Conservation (phyloP, 2,797 vertebrate genomes). For the Sylvilagus floridanus region DNA sequence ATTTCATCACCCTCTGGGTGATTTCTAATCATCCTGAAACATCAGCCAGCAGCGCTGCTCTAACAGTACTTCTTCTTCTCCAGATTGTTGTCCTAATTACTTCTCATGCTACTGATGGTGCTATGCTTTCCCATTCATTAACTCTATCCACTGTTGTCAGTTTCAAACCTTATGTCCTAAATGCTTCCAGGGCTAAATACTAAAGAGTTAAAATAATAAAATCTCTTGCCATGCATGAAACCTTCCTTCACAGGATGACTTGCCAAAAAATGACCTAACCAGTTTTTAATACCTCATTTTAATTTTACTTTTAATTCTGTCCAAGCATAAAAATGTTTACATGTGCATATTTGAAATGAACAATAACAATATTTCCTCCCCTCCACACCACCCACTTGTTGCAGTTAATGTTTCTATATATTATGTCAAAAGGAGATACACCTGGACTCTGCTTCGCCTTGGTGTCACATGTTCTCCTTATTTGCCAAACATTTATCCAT, state of each 20-base stretch:
- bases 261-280: conserved; percentile 65
- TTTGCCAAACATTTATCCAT: conserved; percentile 63
- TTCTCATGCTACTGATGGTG: background rate
- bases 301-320: conserved; percentile 70
- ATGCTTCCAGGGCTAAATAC: conserved; percentile 51
- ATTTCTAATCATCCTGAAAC: background rate
- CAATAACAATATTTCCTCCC: conserved; percentile 10
- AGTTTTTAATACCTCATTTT: conserved; percentile 66
- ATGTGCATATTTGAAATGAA: conserved; percentile 46
- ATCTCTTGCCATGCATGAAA: conserved; percentile 51
- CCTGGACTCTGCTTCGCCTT: conserved; percentile 28
- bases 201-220: conserved; percentile 73
- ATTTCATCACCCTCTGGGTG: background rate
- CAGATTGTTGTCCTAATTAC: background rate
- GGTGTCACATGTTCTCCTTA: background rate
- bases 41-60: background rate
- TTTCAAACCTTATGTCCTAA: conserved; percentile 28
- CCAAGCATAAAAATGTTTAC: conserved; percentile 28
- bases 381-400: background rate
- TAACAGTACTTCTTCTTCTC: conserved; percentile 27
- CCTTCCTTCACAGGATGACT: conserved; percentile 44
- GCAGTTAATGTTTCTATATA: conserved; percentile 40
- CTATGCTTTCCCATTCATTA: conserved; percentile 45
- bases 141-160: conserved; percentile 60
- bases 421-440: conserved; percentile 37